These are phyloP conservation scores for Drosophila ironensis DNA, from an alignment of 1,140 invertebrate genomes.

Conservation along the genomic window DNA sequence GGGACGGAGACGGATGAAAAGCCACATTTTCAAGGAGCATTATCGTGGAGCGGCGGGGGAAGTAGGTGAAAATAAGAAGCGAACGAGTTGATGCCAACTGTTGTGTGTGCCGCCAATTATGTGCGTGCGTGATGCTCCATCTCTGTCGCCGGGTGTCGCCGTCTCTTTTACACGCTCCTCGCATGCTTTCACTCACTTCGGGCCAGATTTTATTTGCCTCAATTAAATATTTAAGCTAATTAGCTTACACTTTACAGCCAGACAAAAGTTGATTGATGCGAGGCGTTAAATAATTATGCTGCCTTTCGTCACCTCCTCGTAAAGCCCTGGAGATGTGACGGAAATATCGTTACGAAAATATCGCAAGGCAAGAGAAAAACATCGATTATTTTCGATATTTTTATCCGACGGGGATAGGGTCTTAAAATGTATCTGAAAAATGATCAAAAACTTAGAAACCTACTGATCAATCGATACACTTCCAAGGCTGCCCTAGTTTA, in stretches of 20 bases:
- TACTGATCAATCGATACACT: no score
- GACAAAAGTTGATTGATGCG: slow-evolving; percentile 60
- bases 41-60: no score
- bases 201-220: slow-evolving; percentile 66
- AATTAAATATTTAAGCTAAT: slow-evolving; percentile 77
- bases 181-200: slow-evolving; percentile 47
- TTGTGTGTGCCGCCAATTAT: slow-evolving; percentile 54
- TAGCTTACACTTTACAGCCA: slow-evolving; percentile 61
- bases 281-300: slow-evolving; percentile 66
- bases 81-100: slow-evolving; percentile 44
- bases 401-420: no score
- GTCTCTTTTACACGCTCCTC: neutral
- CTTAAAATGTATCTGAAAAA: no score
- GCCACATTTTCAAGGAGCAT: no score
- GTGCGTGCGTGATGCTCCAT: slow-evolving; percentile 48
- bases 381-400: no score
- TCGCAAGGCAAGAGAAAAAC: no score
- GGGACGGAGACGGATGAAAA: no score
- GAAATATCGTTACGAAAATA: neutral
- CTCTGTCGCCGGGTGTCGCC: neutral
- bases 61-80: slow-evolving; percentile 1
- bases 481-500: no score
- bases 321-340: neutral
- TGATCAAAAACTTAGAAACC: no score
- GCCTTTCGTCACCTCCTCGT: slow-evolving; percentile 6